These are phyloP conservation scores for Eudyptes chrysolophus DNA, from an alignment of 2,113 vertebrate species.

Conservation along the genomic window DNA sequence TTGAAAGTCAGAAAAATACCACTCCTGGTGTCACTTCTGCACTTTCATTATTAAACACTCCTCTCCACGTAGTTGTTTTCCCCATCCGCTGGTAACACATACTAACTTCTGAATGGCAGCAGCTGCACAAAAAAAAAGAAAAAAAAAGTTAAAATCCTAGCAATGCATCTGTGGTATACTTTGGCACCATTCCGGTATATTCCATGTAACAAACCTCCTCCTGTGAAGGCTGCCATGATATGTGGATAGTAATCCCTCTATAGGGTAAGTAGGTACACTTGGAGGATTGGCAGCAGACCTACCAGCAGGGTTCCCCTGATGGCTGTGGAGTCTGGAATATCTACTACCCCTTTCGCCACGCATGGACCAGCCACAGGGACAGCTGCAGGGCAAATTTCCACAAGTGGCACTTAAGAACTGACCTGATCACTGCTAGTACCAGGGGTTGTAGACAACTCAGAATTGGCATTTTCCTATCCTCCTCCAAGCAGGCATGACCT, in stretches of 20 bases:
- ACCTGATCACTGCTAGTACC: neutral
- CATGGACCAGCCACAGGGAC: neutral
- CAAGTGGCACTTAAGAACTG: neutral
- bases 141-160: neutral
- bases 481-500: neutral
- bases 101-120: neutral
- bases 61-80: neutral
- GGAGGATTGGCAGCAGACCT: neutral
- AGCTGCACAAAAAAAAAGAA: neutral
- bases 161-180: neutral
- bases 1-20: neutral
- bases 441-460: neutral
- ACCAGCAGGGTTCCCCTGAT: neutral
- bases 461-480: neutral
- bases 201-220: neutral
- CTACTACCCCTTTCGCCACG: neutral
- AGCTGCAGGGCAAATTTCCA: neutral
- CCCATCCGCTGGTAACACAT: neutral
- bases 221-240: neutral
- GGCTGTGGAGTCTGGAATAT: neutral
- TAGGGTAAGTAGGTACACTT: neutral
- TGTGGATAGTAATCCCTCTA: neutral
- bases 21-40: neutral
- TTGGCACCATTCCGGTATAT: neutral
- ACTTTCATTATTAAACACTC: neutral